Evolutionary conservation across 1,140 invertebrate species (phyloP).

Genomic region (Nasonia vitripennis): DNA sequence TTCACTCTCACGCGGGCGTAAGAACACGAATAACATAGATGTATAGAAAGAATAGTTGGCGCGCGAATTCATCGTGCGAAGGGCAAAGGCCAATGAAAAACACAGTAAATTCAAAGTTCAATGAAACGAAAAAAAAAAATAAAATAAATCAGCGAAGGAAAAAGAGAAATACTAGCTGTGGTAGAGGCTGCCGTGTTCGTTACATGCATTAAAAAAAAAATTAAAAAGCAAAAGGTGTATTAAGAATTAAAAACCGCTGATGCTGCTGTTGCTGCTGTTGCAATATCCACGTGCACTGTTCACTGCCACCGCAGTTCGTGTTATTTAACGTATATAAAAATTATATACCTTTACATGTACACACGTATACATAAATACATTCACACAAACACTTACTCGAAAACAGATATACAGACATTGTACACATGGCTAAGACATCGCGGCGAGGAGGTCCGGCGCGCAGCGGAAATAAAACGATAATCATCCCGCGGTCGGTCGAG

Average conservation of each 20-base stretch:
- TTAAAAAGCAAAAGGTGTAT: constrained; percentile 58
- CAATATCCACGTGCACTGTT: constrained; percentile 74
- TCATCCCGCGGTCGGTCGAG: constrained; percentile 24
- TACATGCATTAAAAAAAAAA: constrained; percentile 60
- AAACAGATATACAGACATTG: background rate
- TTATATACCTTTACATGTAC: constrained; percentile 59
- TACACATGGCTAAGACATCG: constrained; percentile 15
- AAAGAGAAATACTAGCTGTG: constrained; percentile 64
- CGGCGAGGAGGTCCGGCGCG: constrained; percentile 53
- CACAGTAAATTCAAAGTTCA: background rate
- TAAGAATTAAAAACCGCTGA: constrained; percentile 50
- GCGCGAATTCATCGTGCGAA: background rate
- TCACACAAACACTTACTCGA: constrained; percentile 38
- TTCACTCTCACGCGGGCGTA: background rate
- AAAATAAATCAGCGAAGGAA: constrained; percentile 18
- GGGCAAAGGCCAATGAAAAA: background rate
- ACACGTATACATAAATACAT: background rate
- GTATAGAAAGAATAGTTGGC: background rate
- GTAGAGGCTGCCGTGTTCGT: constrained; percentile 71
- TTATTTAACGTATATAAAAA: constrained; percentile 64
- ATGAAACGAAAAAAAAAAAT: constrained; percentile 14
- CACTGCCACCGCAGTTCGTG: constrained; percentile 75
- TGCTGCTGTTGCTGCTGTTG: constrained; percentile 69
- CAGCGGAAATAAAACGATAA: constrained; percentile 24
- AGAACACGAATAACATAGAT: background rate